Evolutionary conservation across 2,113 vertebrate genomes (phyloP).

Genomic region (Limnothrissa miodon): DNA sequence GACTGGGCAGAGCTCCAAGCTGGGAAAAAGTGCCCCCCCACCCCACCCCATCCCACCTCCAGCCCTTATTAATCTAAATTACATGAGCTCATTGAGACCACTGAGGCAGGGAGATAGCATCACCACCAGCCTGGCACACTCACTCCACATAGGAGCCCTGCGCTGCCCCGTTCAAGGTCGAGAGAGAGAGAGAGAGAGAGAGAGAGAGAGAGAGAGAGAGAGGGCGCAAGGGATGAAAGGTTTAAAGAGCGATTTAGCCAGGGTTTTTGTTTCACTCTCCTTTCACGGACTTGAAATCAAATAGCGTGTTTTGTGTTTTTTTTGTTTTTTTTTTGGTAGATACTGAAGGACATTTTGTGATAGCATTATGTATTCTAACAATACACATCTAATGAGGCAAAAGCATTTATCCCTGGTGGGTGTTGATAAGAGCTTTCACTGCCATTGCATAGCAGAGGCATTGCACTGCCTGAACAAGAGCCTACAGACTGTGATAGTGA

Average conservation of each 20-base stretch:
- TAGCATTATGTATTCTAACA: not conserved
- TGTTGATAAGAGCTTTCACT: not conserved
- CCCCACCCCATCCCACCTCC: not conserved
- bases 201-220: slow-evolving; percentile 10
- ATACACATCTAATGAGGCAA: not conserved
- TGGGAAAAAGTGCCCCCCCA: slow-evolving; percentile 17
- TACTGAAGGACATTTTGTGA: slow-evolving; percentile 1
- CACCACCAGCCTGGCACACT: slow-evolving; percentile 35
- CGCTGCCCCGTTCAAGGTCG: slow-evolving; percentile 13
- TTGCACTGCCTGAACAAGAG: not conserved
- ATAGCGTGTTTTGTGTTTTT: not conserved
- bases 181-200: slow-evolving; percentile 9
- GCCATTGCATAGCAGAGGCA: not conserved
- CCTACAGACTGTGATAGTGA: not conserved
- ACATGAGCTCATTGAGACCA: slow-evolving; percentile 51
- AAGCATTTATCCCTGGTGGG: not conserved
- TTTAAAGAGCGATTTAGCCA: slow-evolving; percentile 6
- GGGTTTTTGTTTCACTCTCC: slow-evolving; percentile 4
- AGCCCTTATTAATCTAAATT: slow-evolving; percentile 51
- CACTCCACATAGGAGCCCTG: slow-evolving; percentile 26
- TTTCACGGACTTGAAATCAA: slow-evolving; percentile 6
- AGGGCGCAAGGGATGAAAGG: not conserved
- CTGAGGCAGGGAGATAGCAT: slow-evolving; percentile 45
- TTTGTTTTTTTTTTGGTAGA: no score
- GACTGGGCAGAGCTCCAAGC: slow-evolving; percentile 38